Evolutionary conservation across 2,113 vertebrate genomes (phyloP).

Genomic region (Plestiodon gilberti): DNA sequence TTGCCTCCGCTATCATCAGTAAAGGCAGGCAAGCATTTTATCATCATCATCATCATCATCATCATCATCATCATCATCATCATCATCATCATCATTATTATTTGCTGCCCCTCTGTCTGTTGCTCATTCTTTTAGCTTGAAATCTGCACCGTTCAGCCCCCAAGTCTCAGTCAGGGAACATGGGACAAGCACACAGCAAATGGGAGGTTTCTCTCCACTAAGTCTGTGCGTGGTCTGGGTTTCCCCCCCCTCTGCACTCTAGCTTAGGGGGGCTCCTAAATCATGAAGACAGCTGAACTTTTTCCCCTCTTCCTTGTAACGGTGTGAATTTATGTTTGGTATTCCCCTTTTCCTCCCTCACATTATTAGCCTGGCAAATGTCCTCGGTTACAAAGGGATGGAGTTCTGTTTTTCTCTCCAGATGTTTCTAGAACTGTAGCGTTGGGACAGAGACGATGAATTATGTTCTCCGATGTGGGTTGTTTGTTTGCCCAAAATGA

Average conservation of each 20-base stretch:
- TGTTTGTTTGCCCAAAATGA: too few relatives aligned
- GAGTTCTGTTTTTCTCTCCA: neutral
- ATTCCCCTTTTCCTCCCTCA: constrained; percentile 59
- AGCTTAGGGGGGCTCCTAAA: constrained; percentile 78
- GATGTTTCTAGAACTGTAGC: neutral
- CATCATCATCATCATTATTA: too few relatives aligned
- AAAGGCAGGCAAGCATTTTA: too few relatives aligned
- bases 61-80: too few relatives aligned
- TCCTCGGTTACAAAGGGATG: constrained; percentile 25
- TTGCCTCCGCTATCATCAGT: neutral
- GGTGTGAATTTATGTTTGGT: constrained; percentile 78
- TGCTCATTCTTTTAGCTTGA: neutral
- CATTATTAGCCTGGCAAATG: constrained; percentile 55
- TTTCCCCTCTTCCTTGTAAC: constrained; percentile 59
- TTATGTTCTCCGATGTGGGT: neutral
- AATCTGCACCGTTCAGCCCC: neutral
- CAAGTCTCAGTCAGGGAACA: constrained; percentile 47
- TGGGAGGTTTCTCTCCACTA: constrained; percentile 52
- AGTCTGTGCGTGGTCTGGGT: constrained; percentile 63
- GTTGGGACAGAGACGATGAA: neutral
- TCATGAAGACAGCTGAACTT: constrained; percentile 67
- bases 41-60: too few relatives aligned
- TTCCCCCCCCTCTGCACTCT: constrained; percentile 73
- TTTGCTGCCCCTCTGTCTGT: neutral
- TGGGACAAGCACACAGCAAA: constrained; percentile 63